phyloP scores from a whole-genome alignment of 2,888 invertebrate genomes.

The Tipula lateralis region DNA sequence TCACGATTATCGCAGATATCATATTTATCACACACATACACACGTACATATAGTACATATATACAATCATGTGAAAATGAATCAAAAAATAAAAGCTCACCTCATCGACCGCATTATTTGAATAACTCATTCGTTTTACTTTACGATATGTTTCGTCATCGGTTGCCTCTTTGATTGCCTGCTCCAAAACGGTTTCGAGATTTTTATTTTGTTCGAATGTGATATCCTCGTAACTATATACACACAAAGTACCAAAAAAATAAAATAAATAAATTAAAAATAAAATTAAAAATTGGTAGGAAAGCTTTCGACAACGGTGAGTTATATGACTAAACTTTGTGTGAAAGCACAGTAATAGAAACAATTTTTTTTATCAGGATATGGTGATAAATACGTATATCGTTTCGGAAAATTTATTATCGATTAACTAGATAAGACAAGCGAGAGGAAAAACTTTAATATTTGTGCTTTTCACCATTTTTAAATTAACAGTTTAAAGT shows the following conservation, averaged over 20 bases:
- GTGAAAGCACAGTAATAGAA: background rate
- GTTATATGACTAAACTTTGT: background rate
- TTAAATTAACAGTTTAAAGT: background rate
- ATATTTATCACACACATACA: background rate
- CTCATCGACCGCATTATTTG: slow-evolving; percentile 63
- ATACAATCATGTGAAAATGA: background rate
- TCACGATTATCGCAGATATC: background rate
- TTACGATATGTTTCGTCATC: slow-evolving; percentile 66
- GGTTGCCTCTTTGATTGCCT: slow-evolving; percentile 62
- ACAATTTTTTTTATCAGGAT: background rate
- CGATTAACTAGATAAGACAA: background rate
- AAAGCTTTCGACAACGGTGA: background rate
- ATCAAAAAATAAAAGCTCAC: slow-evolving; percentile 46
- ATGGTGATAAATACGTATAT: background rate
- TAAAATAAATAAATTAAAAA: background rate
- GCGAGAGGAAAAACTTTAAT: background rate
- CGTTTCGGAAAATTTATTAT: slow-evolving; percentile 8
- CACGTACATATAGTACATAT: too few species aligned
- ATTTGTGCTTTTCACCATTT: background rate
- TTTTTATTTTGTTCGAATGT: slow-evolving; percentile 43
- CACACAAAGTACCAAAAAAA: background rate
- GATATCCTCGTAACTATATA: background rate
- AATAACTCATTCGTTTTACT: slow-evolving; percentile 68
- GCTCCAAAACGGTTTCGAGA: slow-evolving; percentile 58
- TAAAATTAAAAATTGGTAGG: background rate